phyloP scores from a whole-genome alignment of 2,797 vertebrate genomes.

The Carapus acus region DNA sequence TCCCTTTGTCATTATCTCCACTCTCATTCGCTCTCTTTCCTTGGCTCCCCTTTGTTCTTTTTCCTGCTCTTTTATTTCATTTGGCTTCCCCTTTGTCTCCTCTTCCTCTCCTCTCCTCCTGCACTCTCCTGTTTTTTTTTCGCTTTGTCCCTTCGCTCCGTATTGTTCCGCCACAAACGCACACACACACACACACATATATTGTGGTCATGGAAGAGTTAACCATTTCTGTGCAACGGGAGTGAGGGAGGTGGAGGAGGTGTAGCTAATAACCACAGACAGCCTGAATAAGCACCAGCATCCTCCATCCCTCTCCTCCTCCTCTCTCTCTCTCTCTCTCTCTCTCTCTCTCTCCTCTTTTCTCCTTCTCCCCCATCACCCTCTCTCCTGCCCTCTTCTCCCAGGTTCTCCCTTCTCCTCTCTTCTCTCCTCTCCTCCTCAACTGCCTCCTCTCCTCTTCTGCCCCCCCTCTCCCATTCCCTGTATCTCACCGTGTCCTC shows the following conservation, averaged over 20 bases:
- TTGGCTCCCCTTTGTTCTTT: too few relatives aligned
- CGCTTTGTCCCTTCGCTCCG: slow-evolving; percentile 54
- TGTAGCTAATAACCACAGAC: slow-evolving; percentile 60
- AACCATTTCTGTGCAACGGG: slow-evolving; percentile 62
- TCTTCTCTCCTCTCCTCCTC: not conserved
- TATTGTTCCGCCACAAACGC: slow-evolving; percentile 23
- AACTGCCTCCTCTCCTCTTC: too few relatives aligned
- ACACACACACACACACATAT: too few relatives aligned
- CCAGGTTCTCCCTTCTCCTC: slow-evolving; percentile 36
- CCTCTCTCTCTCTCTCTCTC: not conserved
- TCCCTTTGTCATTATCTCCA: not conserved
- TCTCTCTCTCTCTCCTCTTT: not conserved
- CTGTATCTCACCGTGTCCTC: too few relatives aligned
- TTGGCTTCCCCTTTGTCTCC: too few relatives aligned
- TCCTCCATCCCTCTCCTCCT: slow-evolving; percentile 28
- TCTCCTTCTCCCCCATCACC: slow-evolving; percentile 16
- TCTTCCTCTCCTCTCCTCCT: too few relatives aligned
- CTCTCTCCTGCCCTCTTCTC: slow-evolving; percentile 3
- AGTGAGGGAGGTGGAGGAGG: slow-evolving; percentile 56
- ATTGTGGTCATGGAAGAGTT: slow-evolving; percentile 65
- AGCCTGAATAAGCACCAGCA: slow-evolving; percentile 25
- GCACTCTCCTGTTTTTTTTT: slow-evolving; percentile 1
- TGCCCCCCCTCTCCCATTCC: too few relatives aligned
- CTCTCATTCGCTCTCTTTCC: too few relatives aligned
- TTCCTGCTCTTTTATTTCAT: too few relatives aligned